Evolutionary conservation across 2,888 invertebrate genomes (phyloP).

Genomic region (Cantharis nigra): DNA sequence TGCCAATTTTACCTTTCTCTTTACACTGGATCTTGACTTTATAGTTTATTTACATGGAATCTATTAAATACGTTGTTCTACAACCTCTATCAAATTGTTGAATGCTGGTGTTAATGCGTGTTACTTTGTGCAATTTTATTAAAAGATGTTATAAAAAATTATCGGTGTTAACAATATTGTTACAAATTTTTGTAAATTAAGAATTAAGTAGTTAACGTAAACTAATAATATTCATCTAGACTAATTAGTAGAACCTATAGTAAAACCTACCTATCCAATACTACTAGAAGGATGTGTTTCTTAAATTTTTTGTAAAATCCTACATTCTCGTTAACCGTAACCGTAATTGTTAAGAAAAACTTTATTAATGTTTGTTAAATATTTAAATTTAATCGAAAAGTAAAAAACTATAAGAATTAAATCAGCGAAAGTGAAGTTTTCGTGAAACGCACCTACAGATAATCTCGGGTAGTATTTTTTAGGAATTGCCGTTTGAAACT

Average conservation of each 20-base stretch:
- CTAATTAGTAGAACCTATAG: not conserved
- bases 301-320: not conserved
- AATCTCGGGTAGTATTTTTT: conserved; percentile 18
- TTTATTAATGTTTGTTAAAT: conserved; percentile 6
- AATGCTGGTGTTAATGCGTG: conserved; percentile 12
- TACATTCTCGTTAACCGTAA: conserved; percentile 6
- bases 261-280: not conserved
- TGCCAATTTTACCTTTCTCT: conserved; percentile 5
- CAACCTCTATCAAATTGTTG: conserved; percentile 12
- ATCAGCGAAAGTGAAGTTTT: conserved; percentile 10
- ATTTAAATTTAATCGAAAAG: not conserved
- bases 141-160: conserved; percentile 9
- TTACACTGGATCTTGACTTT: conserved; percentile 12
- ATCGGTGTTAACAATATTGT: not conserved
- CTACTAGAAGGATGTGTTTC: not conserved
- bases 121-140: conserved; percentile 8
- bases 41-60: conserved; percentile 11
- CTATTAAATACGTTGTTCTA: conserved; percentile 11
- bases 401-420: conserved; percentile 8
- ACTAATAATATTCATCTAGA: not conserved
- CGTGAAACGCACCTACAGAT: conserved; percentile 16
- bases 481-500: conserved; percentile 14
- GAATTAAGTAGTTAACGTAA: not conserved
- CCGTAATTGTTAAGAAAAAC: conserved; percentile 1
- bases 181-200: not conserved